Conservation (phyloP, 2,113 vertebrate genomes). For the Turdus rufiventris region DNA sequence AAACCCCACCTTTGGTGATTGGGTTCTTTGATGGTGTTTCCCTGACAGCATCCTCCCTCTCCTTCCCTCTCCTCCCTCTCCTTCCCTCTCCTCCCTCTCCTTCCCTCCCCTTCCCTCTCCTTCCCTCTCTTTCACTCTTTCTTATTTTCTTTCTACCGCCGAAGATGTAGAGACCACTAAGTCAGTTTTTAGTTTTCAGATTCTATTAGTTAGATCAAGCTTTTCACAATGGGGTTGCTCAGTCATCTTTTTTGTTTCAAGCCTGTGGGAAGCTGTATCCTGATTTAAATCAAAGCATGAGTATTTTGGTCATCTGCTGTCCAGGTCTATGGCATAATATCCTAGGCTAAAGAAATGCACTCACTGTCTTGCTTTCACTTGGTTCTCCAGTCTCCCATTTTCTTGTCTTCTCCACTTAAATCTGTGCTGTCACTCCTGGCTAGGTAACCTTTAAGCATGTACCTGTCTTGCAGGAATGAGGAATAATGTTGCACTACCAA, state of each 20-base stretch:
- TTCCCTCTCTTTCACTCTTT: too few relatives aligned
- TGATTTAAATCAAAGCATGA: background rate
- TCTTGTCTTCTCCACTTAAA: background rate
- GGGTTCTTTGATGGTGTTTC: background rate
- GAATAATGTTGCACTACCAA: background rate
- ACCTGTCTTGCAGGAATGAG: background rate
- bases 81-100: background rate
- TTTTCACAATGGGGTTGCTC: background rate
- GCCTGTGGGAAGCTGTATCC: background rate
- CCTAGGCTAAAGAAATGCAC: background rate
- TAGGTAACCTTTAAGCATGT: background rate
- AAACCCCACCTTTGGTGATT: background rate
- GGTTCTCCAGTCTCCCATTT: background rate
- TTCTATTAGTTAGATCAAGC: background rate
- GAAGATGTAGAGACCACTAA: background rate
- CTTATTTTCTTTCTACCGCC: too few relatives aligned
- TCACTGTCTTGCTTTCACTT: accelerated
- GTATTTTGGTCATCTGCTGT: background rate
- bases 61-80: background rate
- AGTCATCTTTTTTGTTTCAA: background rate
- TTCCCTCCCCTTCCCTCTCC: too few relatives aligned
- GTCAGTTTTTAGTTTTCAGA: background rate
- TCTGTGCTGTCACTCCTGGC: background rate
- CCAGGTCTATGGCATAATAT: background rate
- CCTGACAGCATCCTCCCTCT: background rate